Evolutionary conservation across 1,140 invertebrate species (phyloP).

Genomic region (Drosophila miranda): DNA sequence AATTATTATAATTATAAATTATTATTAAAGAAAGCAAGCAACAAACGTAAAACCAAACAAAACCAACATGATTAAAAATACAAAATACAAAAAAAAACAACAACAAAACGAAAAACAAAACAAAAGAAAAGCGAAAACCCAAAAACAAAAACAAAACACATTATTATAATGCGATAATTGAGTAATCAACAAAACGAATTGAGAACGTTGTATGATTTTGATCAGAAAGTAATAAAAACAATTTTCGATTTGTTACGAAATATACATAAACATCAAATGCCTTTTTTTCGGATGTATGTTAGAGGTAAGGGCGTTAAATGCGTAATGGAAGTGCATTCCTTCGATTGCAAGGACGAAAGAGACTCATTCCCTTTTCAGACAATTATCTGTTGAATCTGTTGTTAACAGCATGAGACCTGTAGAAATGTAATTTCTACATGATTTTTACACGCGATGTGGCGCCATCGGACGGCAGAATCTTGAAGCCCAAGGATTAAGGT

Average conservation of each 20-base stretch:
- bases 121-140: constrained; percentile 34
- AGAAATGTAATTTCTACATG: too few relatives aligned
- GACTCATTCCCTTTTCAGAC: too few relatives aligned
- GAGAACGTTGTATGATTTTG: constrained; percentile 82
- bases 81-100: constrained; percentile 46
- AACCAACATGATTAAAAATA: constrained; percentile 63
- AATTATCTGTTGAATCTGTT: too few relatives aligned
- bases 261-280: constrained; percentile 68
- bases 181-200: constrained; percentile 77
- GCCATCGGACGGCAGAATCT: too few relatives aligned
- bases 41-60: constrained; percentile 52
- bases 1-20: constrained; percentile 80
- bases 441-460: too few relatives aligned
- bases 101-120: constrained; percentile 47
- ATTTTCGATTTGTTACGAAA: constrained; percentile 82
- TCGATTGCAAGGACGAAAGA: too few relatives aligned
- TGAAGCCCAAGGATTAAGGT: too few relatives aligned
- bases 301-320: too few relatives aligned
- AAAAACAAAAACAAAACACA: constrained; percentile 60
- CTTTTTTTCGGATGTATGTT: constrained; percentile 21
- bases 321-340: too few relatives aligned
- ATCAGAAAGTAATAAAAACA: constrained; percentile 82
- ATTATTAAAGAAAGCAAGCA: constrained; percentile 67
- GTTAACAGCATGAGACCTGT: too few relatives aligned
- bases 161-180: constrained; percentile 73